A percentile compares a stretch with the other conserved stretches of the same genome.
These are phyloP conservation scores for Hirtodrosophila trivittata DNA, from an alignment of 2,888 invertebrate species.

Conservation along the genomic window DNA sequence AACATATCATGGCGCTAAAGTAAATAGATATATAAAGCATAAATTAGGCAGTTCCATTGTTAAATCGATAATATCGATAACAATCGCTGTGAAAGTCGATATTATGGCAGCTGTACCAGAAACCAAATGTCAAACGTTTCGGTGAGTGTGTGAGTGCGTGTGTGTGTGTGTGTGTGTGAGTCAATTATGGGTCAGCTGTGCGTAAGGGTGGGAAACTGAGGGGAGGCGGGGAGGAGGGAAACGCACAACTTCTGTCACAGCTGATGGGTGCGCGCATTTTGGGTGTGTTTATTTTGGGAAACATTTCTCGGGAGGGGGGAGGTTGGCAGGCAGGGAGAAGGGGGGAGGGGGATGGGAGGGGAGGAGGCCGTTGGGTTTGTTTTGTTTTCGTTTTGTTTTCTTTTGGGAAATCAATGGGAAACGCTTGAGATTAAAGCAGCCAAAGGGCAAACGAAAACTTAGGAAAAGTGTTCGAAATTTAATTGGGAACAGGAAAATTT, in stretches of 20 bases:
- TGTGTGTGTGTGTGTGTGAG: conserved; percentile 38
- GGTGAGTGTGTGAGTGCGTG: conserved; percentile 19
- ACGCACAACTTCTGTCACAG: conserved; percentile 40
- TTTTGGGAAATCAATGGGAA: not conserved
- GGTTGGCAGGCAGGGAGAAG: too few species aligned
- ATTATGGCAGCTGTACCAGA: not conserved
- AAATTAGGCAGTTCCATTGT: too few species aligned
- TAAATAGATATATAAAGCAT: too few species aligned
- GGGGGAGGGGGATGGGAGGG: too few species aligned
- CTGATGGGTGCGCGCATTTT: conserved; percentile 18
- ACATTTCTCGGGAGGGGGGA: too few species aligned
- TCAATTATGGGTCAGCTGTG: conserved; percentile 77
- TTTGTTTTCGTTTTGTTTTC: conserved; percentile 2
- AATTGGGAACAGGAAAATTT: too few species aligned
- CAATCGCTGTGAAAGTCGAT: not conserved
- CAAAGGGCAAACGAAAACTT: too few species aligned
- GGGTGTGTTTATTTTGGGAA: not conserved
- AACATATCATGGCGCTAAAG: too few species aligned
- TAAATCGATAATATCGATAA: too few species aligned
- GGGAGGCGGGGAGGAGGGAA: conserved; percentile 5
- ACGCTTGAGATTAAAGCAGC: too few species aligned
- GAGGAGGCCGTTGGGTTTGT: too few species aligned
- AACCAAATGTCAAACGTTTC: not conserved
- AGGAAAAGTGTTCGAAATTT: too few species aligned
- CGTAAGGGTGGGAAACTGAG: conserved; percentile 50